Percentiles rank a stretch among this genome's conserved stretches.
phyloP scores from a whole-genome alignment of 2,113 vertebrate species.

The Ciconia stormi region DNA sequence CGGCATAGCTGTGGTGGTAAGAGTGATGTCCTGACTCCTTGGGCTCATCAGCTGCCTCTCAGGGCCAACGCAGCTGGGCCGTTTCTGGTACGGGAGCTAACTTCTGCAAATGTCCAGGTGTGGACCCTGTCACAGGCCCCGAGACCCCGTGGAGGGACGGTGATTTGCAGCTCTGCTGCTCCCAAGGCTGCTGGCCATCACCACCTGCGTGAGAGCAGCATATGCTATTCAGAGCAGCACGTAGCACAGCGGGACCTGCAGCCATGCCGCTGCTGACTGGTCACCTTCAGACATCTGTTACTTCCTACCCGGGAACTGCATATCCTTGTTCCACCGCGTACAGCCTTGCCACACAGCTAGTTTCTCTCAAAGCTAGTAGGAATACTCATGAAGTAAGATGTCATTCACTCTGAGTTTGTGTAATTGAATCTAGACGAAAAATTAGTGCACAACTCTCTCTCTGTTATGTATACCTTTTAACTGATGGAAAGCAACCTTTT shows the following conservation, averaged over 20 bases:
- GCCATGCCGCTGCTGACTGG: not conserved
- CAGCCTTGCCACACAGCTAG: not conserved
- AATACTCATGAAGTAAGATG: not conserved
- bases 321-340: rapidly evolving
- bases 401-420: not conserved
- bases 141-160: rapidly evolving
- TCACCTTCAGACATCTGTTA: constrained; percentile 41
- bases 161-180: not conserved
- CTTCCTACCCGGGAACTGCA: not conserved
- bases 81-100: not conserved
- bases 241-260: not conserved
- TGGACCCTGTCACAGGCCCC: rapidly evolving
- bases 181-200: not conserved
- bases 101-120: not conserved
- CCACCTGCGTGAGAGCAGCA: not conserved
- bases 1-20: not conserved
- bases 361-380: not conserved
- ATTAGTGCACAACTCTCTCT: rapidly evolving
- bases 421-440: not conserved
- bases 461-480: not conserved
- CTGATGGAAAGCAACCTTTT: not conserved
- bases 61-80: not conserved
- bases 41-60: not conserved
- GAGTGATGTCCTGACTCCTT: not conserved
- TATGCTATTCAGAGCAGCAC: not conserved